Base-by-base conservation (phyloP, 2,888 invertebrate genomes). In the Schizotus pectinicornis region DNA sequence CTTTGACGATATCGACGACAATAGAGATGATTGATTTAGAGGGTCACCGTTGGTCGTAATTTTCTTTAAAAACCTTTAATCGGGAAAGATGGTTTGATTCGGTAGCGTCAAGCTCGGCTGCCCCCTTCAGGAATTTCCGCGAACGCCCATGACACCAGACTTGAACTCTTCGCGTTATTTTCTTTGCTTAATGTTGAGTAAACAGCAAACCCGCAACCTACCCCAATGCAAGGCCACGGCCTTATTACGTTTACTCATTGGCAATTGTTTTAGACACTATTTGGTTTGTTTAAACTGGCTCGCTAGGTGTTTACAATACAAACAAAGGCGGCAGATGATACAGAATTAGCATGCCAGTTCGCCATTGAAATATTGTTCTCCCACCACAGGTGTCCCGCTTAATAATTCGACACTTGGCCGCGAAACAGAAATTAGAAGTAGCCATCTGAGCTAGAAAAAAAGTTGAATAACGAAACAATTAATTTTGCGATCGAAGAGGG, bases 201-300 rank as follows among this genome's bases (percentile, higher is more conserved):
- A 54, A 45, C 45, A 45, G 45, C 31, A 45, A 32, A 37, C 12
- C 9, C 59, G 13, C 14, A 57, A 65, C 67, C 67, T 65, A 56
- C 53, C 65, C 49, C 64, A 67, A 62, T 54, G 51, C 60, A 59
- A 58, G 64, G 63, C 57, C 57, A 61, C 61, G 39, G 51, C 11
- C 30, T 56, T 61, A 56, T 57, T 56, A 59, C 55, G 63, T 60
- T 61, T 48, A 64, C 58, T 53, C 61, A 67, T 67, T 65, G 62
- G 63, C 65, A 62, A 67, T 65, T 71, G 69, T 71, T 72, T 73
- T 67, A 70, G 67, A 67, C 68, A 67, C 68, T 63, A 69, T 69
- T 70, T 66, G 64, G 68, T 65, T 64, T 77, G 76, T 77, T 77
- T 76, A 73, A 77, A 74, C 76, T 76, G 77, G 77, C 77, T 73